Evolutionary conservation across 1,140 invertebrate species (phyloP).

Genomic region (Pseudomyrmex cubaensis): DNA sequence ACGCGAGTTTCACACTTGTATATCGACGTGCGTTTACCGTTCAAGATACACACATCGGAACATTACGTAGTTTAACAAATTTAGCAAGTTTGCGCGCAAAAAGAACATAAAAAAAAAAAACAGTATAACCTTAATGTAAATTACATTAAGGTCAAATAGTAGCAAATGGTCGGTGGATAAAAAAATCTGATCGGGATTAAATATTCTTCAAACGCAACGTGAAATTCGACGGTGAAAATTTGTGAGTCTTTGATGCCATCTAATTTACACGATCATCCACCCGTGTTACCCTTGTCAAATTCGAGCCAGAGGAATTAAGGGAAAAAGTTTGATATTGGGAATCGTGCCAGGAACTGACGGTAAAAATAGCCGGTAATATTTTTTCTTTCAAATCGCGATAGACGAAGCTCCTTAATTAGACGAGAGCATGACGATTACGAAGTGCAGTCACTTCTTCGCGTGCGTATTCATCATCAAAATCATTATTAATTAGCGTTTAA

Average conservation of each 20-base stretch:
- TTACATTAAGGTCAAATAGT: not conserved
- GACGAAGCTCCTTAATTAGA: constrained; percentile 60
- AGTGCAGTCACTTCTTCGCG: not conserved
- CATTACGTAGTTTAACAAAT: constrained; percentile 25
- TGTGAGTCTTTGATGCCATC: constrained; percentile 15
- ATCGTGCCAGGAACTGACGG: constrained; percentile 37
- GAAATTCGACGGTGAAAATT: constrained; percentile 20
- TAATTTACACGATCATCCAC: constrained; percentile 41
- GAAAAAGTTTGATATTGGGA: constrained; percentile 17
- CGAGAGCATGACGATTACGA: not conserved
- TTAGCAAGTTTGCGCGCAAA: not conserved
- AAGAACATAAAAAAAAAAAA: not conserved
- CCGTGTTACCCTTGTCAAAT: constrained; percentile 14
- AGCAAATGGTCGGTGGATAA: not conserved
- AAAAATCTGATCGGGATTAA: not conserved
- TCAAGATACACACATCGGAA: not conserved
- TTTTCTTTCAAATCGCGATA: constrained; percentile 1
- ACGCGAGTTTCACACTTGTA: constrained; percentile 28
- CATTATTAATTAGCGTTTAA: constrained; percentile 71
- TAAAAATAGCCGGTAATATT: constrained; percentile 26
- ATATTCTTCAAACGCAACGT: not conserved
- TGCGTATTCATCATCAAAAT: constrained; percentile 52
- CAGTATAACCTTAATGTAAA: not conserved
- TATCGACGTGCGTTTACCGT: not conserved
- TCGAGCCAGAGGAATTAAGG: constrained; percentile 4